Evolutionary conservation across 2,888 invertebrate genomes (phyloP).

Genomic region (Himalopsyche tibetana): DNA sequence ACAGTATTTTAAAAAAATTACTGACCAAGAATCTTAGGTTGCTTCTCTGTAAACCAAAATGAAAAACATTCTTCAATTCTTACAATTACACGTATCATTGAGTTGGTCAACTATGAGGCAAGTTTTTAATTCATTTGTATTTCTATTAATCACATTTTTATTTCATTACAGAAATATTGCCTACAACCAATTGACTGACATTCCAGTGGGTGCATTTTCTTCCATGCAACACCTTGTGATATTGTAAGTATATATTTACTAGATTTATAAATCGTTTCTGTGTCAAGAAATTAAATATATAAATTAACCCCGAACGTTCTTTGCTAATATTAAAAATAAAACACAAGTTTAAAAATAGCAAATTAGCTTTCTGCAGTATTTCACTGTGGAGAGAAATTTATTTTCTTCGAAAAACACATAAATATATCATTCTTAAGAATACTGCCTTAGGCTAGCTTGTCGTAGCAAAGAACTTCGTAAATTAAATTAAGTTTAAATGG

Average conservation of each 20-base stretch:
- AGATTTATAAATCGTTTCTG: no score
- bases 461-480: background rate
- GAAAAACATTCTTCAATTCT: no score
- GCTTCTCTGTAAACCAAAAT: no score
- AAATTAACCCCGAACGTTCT: no score
- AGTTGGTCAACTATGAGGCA: no score
- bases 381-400: background rate
- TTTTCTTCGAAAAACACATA: background rate
- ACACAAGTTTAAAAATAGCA: no score
- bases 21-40: no score
- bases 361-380: conserved; percentile 3
- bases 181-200: conserved; percentile 83
- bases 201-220: conserved; percentile 83
- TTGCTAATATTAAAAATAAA: no score
- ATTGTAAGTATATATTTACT: conserved; percentile 82
- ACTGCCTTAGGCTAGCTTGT: conserved; percentile 22
- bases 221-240: conserved; percentile 84
- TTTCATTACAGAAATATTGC: conserved; percentile 83
- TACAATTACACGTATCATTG: no score
- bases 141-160: background rate
- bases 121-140: background rate
- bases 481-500: background rate
- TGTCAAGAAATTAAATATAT: no score
- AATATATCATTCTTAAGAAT: conserved; percentile 4
- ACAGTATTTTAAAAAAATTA: no score